Conservation (phyloP, 2,797 vertebrate genomes). For the Sebastes steindachneri region DNA sequence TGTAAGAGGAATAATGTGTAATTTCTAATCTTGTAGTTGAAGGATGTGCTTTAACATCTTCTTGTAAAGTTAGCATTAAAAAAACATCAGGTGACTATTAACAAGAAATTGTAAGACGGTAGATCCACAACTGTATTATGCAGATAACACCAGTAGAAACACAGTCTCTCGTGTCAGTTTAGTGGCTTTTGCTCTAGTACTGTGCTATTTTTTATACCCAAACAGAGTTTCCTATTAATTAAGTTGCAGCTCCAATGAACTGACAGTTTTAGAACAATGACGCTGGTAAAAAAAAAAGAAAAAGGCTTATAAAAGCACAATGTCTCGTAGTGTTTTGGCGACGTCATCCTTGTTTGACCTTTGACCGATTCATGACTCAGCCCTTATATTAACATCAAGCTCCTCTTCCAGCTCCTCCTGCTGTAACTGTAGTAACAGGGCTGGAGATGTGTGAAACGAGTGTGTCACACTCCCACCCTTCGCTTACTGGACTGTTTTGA, state of each 20-base stretch:
- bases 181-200: background rate
- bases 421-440: constrained; percentile 22
- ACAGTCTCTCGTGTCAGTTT: background rate
- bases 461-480: constrained; percentile 23
- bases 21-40: background rate
- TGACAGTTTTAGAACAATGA: constrained; percentile 9
- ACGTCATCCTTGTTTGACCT: constrained; percentile 46
- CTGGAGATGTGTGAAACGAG: constrained; percentile 40
- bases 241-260: background rate
- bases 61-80: background rate
- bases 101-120: background rate
- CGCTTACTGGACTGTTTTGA: constrained; percentile 57
- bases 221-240: constrained; percentile 6
- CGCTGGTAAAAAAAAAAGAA: background rate
- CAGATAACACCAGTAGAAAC: background rate
- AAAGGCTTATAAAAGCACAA: constrained; percentile 13
- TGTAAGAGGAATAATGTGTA: background rate
- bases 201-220: background rate
- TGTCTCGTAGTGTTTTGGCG: constrained; percentile 8
- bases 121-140: background rate
- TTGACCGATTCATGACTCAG: constrained; percentile 54
- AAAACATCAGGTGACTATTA: background rate
- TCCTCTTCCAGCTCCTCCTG: background rate
- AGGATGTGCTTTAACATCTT: background rate
- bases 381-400: constrained; percentile 22